Evolutionary conservation across 2,797 vertebrate species (phyloP), one percentile per base, ranked within the genome.

Genomic region (Onychomys torridus): DNA sequence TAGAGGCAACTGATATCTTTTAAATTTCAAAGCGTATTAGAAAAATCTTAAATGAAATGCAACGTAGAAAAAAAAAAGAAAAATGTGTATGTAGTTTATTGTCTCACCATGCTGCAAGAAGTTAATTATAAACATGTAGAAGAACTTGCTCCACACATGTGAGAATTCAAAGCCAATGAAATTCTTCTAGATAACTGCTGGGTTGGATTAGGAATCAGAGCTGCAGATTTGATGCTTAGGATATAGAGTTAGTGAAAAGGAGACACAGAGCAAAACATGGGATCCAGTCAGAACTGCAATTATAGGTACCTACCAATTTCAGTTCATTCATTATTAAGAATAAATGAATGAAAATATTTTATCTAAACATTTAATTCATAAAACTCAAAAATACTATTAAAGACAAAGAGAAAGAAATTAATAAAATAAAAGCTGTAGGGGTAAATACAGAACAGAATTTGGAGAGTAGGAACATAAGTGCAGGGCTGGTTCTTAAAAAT

Each of bases 181-280:
- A 23, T 76, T 93, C 93, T 79, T 23, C 59, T 97, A 81, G 86
- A 27, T 84, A 94, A 87, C 59, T 46, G 13, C 11, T 84, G 55
- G 57, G 6, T 52, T 83, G 82, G 86, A 83, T 9, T 27, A 89
- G 21, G 17, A 83, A 43, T 93, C n/a, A 69, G 91, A 94, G 71
- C 11, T 86, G 21, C 8, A 55, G 29, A 40, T 92, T 88, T 59
- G 73, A 25, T 84, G 32, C 46, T 83, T 82, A 85, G 46, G 71
- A 92, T 78, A 89, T 3, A 84, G 8, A 1, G 37, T 61, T 6
- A 59, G 7, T 40, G 49, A 92, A 43, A 90, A 52, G 1, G 37
- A 29, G 11, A 67, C 37, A 49, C 19, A 16, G 34, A 65, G 57
- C 43, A 81, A 84, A 95, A 79, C 5, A 76, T 9, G n/a, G 17